Percentiles rank a stretch among this genome's conserved stretches.
phyloP scores from a whole-genome alignment of 2,888 invertebrate species.

The Agriopis marginaria region DNA sequence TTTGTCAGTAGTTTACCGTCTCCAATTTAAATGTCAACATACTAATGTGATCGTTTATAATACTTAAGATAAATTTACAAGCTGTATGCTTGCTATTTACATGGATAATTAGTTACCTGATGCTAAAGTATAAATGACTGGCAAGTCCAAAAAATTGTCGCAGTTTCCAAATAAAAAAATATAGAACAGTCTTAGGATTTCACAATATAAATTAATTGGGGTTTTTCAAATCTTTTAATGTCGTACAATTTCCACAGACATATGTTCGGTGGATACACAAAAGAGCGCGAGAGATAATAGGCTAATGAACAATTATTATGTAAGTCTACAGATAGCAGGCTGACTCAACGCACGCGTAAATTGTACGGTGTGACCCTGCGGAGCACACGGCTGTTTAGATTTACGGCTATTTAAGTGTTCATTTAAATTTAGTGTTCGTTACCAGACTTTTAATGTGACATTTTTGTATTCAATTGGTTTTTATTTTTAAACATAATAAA shows the following conservation, averaged over 20 bases:
- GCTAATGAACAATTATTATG: conserved; percentile 70
- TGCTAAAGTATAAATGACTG: conserved; percentile 7
- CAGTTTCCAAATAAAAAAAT: conserved; percentile 10
- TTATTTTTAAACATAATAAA: not conserved
- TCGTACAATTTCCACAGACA: conserved; percentile 24
- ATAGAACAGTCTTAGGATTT: conserved; percentile 6
- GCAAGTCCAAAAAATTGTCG: not conserved
- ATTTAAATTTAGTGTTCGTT: conserved; percentile 2
- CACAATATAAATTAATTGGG: conserved; percentile 17
- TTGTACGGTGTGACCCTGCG: conserved; percentile 38
- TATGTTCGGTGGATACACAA: conserved; percentile 25
- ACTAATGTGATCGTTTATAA: conserved; percentile 42
- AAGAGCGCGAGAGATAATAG: conserved; percentile 59
- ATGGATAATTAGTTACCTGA: conserved; percentile 15
- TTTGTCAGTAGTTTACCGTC: conserved; percentile 34
- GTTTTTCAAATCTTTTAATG: conserved; percentile 33
- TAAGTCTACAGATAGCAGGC: conserved; percentile 71
- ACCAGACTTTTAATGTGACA: not conserved
- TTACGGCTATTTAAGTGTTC: conserved; percentile 18
- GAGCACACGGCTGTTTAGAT: conserved; percentile 33
- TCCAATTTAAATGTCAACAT: conserved; percentile 46
- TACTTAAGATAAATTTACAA: conserved; percentile 42
- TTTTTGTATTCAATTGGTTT: not conserved
- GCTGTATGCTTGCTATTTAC: conserved; percentile 25
- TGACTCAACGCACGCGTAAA: conserved; percentile 62